Evolutionary conservation across 2,797 vertebrate genomes (phyloP).

Genomic region (Cichlasoma orientale): DNA sequence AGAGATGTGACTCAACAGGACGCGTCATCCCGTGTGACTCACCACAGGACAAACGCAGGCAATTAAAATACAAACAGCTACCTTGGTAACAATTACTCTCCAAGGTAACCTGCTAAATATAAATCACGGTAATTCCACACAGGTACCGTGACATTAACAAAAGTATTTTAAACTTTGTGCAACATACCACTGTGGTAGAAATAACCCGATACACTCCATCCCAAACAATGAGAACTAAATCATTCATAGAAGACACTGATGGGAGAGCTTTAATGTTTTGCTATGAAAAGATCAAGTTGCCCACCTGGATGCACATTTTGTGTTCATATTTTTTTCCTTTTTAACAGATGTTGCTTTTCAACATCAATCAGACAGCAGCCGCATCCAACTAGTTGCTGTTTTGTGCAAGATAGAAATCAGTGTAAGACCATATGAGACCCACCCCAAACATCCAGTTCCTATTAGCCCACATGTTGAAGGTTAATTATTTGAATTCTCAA

Average conservation of each 20-base stretch:
- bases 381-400: background rate
- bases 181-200: background rate
- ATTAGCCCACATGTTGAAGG: background rate
- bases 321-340: background rate
- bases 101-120: slow-evolving; percentile 17
- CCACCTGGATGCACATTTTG: background rate
- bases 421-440: background rate
- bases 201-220: background rate
- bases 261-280: background rate
- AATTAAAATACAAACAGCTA: slow-evolving; percentile 6
- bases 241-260: background rate
- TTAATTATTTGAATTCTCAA: background rate
- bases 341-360: background rate
- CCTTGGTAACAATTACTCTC: background rate
- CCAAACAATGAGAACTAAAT: background rate
- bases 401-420: no score
- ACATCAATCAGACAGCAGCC: background rate
- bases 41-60: slow-evolving; percentile 6
- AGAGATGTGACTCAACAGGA: slow-evolving; percentile 42
- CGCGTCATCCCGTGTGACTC: slow-evolving; percentile 35
- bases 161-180: background rate
- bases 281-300: background rate
- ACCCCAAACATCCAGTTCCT: background rate
- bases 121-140: background rate
- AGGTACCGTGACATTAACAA: background rate